Conservation (phyloP, 2,888 invertebrate species). For the Ennomos quercinarius region DNA sequence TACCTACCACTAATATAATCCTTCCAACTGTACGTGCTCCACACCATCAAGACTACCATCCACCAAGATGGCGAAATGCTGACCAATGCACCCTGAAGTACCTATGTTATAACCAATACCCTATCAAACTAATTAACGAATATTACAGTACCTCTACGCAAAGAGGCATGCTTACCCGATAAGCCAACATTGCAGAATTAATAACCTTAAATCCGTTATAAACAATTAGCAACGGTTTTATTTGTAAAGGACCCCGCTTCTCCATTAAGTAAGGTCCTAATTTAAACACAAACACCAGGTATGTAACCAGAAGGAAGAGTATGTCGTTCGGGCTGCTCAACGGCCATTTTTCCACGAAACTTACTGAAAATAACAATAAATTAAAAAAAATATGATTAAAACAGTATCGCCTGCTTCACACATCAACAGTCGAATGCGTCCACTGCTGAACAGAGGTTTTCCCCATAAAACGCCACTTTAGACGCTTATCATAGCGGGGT, state of each 20-base stretch:
- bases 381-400: not conserved
- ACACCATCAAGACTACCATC: no score
- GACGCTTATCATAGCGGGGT: no score
- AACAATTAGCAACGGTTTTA: constrained; percentile 85
- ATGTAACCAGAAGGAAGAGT: constrained; percentile 79
- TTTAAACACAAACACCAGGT: constrained; percentile 87
- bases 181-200: constrained; percentile 79
- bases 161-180: constrained; percentile 69
- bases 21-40: no score
- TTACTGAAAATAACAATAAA: constrained; percentile 77
- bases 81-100: no score
- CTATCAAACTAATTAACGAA: constrained; percentile 5
- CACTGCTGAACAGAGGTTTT: no score
- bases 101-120: no score
- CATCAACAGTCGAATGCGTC: no score
- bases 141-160: not conserved
- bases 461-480: no score
- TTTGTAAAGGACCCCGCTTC: constrained; percentile 83
- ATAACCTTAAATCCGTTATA: constrained; percentile 88
- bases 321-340: constrained; percentile 88
- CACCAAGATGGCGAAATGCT: no score
- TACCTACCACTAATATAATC: no score
- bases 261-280: constrained; percentile 89
- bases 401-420: no score
- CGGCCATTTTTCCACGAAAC: constrained; percentile 87